Base-by-base conservation (phyloP, 2,797 vertebrate genomes). In the Danio aesculapii region DNA sequence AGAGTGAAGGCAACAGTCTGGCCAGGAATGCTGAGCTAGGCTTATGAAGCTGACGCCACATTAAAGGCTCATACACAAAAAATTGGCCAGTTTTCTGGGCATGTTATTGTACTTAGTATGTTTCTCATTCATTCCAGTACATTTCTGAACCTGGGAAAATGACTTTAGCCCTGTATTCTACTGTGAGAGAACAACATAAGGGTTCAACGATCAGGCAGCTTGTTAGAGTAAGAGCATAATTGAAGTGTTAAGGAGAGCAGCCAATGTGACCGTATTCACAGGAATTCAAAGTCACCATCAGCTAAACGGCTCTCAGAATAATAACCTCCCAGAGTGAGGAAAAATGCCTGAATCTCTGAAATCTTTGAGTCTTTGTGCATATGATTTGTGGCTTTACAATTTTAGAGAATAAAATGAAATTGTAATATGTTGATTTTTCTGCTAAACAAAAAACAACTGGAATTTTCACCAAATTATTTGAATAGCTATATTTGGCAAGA, bases 41-140 rank as follows among this genome's bases (percentile, higher is more conserved):
- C 72, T 76, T 79, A 82, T 44, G 63, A 68, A 83, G 67, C 77
- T 81, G 72, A 77, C 4, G 14, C 57, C 79, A 69, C 39, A 62
- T 76, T 84, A 44, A 70, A 78, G 63, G 53, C 75, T 58, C 46
- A 41, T 47, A 77, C 69, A 74, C n/a, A 68, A 44, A 58, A 73
- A 30, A 10, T 41, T 75, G 79, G 70, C 57, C 17, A 3, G 61
- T 16, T 10, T 46, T 78, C 71, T 52, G 44, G 19, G 12, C 44
- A 69, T 39, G 67, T 59, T 49, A 17, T 63, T 77, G 19, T 13
- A 19, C 64, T 68, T 71, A 43, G 57, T 55, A 68, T 46, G 19
- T 69, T 80, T 77, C 62, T 59, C 16, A 53, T 68, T 77, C 49
- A 21, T 62, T 83, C 74, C 75, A 77, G 76, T 11, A 79, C 75